These are phyloP conservation scores for Brachionus asplanchnoidis DNA, from an alignment of 1,140 invertebrate genomes.

Conservation along the genomic window DNA sequence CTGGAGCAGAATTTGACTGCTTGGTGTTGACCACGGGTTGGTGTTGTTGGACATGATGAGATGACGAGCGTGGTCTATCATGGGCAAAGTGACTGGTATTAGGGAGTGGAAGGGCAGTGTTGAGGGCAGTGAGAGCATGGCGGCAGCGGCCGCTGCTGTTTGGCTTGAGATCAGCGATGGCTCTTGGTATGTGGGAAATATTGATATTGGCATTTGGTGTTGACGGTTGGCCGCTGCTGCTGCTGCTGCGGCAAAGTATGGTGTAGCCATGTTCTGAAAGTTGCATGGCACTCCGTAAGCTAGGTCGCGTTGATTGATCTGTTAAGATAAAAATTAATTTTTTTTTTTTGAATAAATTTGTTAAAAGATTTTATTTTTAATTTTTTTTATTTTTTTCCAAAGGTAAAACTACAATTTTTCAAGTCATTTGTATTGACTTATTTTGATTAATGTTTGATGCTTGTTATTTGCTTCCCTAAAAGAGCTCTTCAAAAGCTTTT, in stretches of 20 bases:
- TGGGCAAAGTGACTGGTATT: conserved; percentile 33
- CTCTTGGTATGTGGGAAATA: conserved; percentile 30
- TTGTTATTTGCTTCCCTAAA: no score
- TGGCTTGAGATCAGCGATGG: background rate
- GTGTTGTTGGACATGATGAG: conserved; percentile 16
- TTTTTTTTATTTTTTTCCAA: no score
- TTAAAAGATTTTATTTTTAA: no score
- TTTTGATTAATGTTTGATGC: no score
- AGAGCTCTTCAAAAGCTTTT: no score
- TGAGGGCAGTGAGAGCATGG: conserved; percentile 27
- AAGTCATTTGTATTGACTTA: no score
- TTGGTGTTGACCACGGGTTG: background rate
- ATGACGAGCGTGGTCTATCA: conserved; percentile 39
- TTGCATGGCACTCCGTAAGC: conserved; percentile 5
- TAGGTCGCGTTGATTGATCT: conserved; percentile 14
- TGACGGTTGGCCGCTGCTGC: conserved; percentile 23
- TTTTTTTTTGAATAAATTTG: no score
- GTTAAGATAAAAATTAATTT: background rate
- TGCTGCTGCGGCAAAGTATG: conserved; percentile 16
- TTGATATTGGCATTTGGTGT: conserved; percentile 29
- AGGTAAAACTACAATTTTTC: no score
- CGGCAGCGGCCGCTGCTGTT: conserved; percentile 25
- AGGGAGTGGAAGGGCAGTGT: conserved; percentile 14
- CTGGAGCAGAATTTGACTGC: background rate
- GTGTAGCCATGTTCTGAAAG: conserved; percentile 8